Conservation (phyloP, 2,797 vertebrate species). For the Liparis tanakae region DNA sequence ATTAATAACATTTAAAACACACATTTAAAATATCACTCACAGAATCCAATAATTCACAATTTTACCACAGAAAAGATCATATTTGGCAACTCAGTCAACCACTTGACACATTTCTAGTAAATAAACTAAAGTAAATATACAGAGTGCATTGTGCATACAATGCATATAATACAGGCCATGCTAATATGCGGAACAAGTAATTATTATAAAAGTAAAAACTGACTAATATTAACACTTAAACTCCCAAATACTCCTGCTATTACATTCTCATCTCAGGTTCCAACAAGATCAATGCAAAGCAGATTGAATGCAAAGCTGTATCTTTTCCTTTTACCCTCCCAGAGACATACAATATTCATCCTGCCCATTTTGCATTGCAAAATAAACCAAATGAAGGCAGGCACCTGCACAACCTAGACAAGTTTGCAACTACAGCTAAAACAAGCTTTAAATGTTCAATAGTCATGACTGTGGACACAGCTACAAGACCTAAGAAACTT, state of each 20-base stretch:
- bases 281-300: conserved; percentile 72
- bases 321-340: conserved; percentile 39
- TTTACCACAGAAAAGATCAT: neutral
- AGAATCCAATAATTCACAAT: neutral
- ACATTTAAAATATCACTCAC: neutral
- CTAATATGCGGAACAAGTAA: conserved; percentile 14
- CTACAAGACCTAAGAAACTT: conserved; percentile 26
- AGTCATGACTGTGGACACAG: neutral
- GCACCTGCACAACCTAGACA: conserved; percentile 15
- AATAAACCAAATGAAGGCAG: conserved; percentile 53
- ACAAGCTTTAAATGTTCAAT: neutral
- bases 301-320: conserved; percentile 61
- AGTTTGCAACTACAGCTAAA: conserved; percentile 27
- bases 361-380: conserved; percentile 71
- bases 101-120: neutral
- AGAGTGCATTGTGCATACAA: neutral
- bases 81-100: too few relatives aligned
- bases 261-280: conserved; percentile 60
- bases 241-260: conserved; percentile 34
- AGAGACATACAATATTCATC: conserved; percentile 33
- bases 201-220: conserved; percentile 16
- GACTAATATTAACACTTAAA: conserved; percentile 40
- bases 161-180: neutral
- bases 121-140: too few relatives aligned
- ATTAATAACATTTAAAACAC: neutral